phyloP scores from a whole-genome alignment of 1,140 invertebrate genomes.

The Zophobas morio region DNA sequence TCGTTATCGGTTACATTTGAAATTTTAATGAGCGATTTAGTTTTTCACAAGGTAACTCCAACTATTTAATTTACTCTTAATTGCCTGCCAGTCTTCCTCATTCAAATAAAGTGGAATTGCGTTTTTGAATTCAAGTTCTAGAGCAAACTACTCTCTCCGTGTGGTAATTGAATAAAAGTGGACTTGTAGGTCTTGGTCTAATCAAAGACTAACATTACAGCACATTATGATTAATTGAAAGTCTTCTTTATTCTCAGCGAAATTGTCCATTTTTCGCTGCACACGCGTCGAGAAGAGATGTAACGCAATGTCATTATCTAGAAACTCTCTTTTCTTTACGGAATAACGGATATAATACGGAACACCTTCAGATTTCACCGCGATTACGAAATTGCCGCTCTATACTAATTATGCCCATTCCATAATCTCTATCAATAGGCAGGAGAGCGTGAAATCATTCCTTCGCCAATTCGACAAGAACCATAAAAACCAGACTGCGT shows the following conservation, averaged over 20 bases:
- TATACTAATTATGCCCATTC: constrained; percentile 13
- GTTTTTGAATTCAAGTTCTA: neutral
- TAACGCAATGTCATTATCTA: constrained; percentile 30
- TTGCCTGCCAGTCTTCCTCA: no score
- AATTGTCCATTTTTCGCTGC: neutral
- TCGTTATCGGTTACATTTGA: no score
- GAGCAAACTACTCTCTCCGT: neutral
- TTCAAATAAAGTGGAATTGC: neutral
- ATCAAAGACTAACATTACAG: neutral
- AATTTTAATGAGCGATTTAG: no score
- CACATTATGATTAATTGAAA: constrained; percentile 4
- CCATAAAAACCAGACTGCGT: no score
- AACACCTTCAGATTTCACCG: constrained; percentile 23
- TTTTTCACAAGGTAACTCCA: no score
- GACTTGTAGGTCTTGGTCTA: constrained; percentile 3
- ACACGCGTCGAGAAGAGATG: neutral
- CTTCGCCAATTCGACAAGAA: no score
- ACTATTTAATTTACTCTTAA: no score
- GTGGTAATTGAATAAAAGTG: constrained; percentile 1
- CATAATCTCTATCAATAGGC: neutral
- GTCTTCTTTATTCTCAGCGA: neutral
- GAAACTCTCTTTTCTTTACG: constrained; percentile 26
- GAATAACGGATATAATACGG: constrained; percentile 23
- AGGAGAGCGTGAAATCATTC: neutral
- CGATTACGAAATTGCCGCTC: constrained; percentile 1